phyloP scores from a whole-genome alignment of 2,797 vertebrate genomes.

The Melanotaenia nigrans region DNA sequence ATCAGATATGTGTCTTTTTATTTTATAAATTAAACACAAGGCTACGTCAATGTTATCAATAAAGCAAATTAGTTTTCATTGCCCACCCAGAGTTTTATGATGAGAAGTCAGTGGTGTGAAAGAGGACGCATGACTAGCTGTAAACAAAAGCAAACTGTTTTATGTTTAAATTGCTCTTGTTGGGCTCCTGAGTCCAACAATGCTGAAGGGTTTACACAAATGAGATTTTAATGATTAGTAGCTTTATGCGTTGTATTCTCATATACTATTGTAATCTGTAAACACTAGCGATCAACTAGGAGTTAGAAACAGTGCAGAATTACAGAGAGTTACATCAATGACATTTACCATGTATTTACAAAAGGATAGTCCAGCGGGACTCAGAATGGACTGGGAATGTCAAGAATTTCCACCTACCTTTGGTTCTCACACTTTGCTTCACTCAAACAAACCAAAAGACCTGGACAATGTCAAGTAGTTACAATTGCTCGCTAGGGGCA shows the following conservation, averaged over 20 bases:
- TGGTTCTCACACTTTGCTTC: too few relatives aligned
- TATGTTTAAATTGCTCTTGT: constrained; percentile 64
- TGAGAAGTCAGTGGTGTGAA: constrained; percentile 49
- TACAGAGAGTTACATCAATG: constrained; percentile 1
- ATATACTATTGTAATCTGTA: constrained; percentile 4
- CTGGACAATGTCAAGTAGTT: too few relatives aligned
- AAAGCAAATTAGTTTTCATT: constrained; percentile 32
- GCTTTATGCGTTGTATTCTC: constrained; percentile 1
- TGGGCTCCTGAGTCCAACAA: constrained; percentile 40
- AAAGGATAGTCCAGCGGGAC: too few relatives aligned
- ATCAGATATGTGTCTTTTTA: constrained; percentile 30
- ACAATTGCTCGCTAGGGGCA: too few relatives aligned
- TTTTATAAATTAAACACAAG: constrained; percentile 24
- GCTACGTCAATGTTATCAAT: constrained; percentile 43
- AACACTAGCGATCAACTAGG: constrained; percentile 3
- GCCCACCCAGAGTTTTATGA: constrained; percentile 32
- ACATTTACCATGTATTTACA: background rate
- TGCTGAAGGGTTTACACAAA: constrained; percentile 36
- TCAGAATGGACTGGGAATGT: too few relatives aligned
- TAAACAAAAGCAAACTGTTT: constrained; percentile 55
- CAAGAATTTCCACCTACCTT: too few relatives aligned
- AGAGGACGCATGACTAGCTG: constrained; percentile 43
- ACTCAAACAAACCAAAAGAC: too few relatives aligned
- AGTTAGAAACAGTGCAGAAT: too few relatives aligned
- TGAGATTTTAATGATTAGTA: constrained; percentile 17